Conservation (phyloP, 1,140 invertebrate species). For the Gonatopus flavifemur region DNA sequence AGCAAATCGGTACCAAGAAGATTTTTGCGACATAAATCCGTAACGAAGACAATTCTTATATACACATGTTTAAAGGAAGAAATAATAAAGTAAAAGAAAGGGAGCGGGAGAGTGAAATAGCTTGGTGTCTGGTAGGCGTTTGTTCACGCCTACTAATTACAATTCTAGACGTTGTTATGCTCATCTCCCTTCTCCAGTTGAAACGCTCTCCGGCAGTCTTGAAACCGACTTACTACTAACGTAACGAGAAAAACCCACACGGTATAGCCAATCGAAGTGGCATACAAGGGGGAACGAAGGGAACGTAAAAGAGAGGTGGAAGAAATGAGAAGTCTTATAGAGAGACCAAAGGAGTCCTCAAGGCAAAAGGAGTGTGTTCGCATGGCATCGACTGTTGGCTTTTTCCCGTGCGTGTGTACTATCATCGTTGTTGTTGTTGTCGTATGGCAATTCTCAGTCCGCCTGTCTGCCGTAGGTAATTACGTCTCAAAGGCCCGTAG, state of each 20-base stretch:
- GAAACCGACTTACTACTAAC: constrained; percentile 20
- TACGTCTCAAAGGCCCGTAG: constrained; percentile 28
- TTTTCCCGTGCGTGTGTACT: constrained; percentile 17
- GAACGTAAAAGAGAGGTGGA: not conserved
- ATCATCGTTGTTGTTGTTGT: constrained; percentile 11
- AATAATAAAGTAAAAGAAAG: constrained; percentile 16
- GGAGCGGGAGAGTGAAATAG: constrained; percentile 18
- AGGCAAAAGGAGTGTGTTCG: constrained; percentile 11
- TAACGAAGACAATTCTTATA: not conserved
- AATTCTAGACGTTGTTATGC: constrained; percentile 46
- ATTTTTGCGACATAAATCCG: no score
- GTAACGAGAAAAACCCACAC: constrained; percentile 46
- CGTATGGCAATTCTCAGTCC: constrained; percentile 30
- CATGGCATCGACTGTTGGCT: constrained; percentile 6
- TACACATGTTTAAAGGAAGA: not conserved
- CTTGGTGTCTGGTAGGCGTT: constrained; percentile 51
- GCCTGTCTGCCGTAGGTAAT: constrained; percentile 47
- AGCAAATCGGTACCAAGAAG: no score
- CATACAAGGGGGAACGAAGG: constrained; percentile 14
- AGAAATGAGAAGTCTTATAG: not conserved
- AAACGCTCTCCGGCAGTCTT: constrained; percentile 24
- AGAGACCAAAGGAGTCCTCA: constrained; percentile 10
- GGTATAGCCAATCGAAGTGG: constrained; percentile 49
- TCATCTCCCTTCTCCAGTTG: not conserved
- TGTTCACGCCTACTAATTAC: constrained; percentile 58